Conservation (phyloP, 2,113 vertebrate genomes). For the Phylloscopus trochiloides region DNA sequence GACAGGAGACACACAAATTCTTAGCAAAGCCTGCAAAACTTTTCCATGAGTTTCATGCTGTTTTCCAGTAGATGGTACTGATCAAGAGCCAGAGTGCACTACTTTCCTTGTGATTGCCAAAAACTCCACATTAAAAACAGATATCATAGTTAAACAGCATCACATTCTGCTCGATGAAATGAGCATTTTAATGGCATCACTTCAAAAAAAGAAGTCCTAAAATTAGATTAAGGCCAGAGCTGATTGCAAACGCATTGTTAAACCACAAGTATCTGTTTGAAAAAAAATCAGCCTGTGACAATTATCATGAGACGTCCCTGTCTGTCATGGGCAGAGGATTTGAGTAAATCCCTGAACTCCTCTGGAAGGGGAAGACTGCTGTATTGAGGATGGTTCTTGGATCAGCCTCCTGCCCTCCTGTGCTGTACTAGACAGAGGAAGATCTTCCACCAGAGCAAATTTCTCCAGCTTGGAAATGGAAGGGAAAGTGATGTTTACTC, state of each 20-base stretch:
- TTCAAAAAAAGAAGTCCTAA: slow-evolving; percentile 57
- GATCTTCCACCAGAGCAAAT: neutral
- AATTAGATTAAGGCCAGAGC: slow-evolving; percentile 69
- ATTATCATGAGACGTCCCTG: slow-evolving; percentile 9
- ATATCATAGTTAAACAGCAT: slow-evolving; percentile 60
- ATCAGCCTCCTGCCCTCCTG: neutral
- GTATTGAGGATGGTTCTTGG: neutral
- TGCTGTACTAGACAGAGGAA: neutral
- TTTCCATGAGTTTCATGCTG: slow-evolving; percentile 36
- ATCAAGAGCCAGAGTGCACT: slow-evolving; percentile 63
- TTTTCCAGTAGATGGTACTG: slow-evolving; percentile 51
- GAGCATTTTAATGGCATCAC: slow-evolving; percentile 57
- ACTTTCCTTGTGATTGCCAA: slow-evolving; percentile 49
- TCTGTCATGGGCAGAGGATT: neutral
- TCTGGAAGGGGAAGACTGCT: neutral
- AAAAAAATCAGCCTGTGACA: slow-evolving; percentile 46
- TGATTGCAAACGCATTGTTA: slow-evolving; percentile 66
- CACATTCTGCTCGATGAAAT: slow-evolving; percentile 63
- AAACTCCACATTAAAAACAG: slow-evolving; percentile 65
- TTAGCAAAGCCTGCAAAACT: slow-evolving; percentile 47
- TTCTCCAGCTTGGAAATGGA: neutral
- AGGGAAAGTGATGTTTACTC: neutral
- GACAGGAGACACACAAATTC: slow-evolving; percentile 46
- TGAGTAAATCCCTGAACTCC: neutral
- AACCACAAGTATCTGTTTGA: slow-evolving; percentile 64